phyloP scores from a whole-genome alignment of 2,113 vertebrate species.

The Butorides virescens region DNA sequence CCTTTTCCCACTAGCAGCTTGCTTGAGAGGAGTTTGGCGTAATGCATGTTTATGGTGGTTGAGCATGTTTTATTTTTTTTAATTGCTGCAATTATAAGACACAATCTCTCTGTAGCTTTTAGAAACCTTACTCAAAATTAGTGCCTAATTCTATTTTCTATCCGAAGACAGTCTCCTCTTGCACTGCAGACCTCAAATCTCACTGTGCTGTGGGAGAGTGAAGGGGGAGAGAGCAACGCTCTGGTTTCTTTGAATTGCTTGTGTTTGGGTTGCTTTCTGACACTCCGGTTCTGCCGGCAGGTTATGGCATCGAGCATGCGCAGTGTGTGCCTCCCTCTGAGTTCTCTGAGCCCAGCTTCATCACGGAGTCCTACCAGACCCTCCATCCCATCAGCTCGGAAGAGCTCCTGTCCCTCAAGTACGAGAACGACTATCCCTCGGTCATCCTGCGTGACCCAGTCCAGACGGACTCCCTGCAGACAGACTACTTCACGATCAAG shows the following conservation, averaged over 20 bases:
- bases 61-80: not conserved
- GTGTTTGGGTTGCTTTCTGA: not conserved
- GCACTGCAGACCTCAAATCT: not conserved
- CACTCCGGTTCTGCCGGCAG: conserved; percentile 57
- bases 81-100: not conserved
- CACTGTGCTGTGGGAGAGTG: not conserved
- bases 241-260: not conserved
- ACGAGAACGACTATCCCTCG: conserved; percentile 90
- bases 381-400: conserved; percentile 98
- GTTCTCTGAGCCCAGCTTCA: conserved; percentile 98
- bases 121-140: not conserved
- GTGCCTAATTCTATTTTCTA: not conserved
- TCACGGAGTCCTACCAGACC: conserved; percentile 99
- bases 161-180: not conserved
- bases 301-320: conserved; percentile 96
- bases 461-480: conserved; percentile 82
- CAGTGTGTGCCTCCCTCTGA: conserved; percentile 98
- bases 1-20: not conserved
- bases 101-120: not conserved
- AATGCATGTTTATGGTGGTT: fast-evolving
- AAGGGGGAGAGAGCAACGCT: fast-evolving
- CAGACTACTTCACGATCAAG: conserved; percentile 93
- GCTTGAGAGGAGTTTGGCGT: not conserved
- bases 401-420: conserved; percentile 96
- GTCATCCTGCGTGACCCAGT: conserved; percentile 92